Evolutionary conservation across 2,888 invertebrate genomes (phyloP).

Genomic region (Aphodius sticticus): DNA sequence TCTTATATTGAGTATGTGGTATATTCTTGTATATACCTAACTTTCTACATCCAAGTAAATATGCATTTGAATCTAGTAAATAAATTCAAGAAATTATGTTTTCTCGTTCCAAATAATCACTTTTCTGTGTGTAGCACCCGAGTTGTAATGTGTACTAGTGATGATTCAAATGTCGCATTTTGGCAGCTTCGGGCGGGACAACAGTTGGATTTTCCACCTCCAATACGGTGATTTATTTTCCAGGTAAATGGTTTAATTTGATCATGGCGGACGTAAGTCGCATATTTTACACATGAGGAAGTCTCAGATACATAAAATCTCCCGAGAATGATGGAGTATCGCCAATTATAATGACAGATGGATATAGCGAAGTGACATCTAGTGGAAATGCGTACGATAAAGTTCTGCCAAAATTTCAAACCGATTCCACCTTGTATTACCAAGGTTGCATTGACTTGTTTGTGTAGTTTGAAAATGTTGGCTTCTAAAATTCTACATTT

Average conservation of each 20-base stretch:
- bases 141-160: no score
- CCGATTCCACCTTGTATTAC: neutral
- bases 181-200: neutral
- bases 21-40: no score
- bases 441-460: neutral
- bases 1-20: no score
- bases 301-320: neutral
- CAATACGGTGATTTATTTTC: constrained; percentile 4
- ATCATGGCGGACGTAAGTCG: neutral
- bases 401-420: neutral
- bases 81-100: no score
- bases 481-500: neutral
- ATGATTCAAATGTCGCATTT: neutral
- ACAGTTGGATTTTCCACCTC: neutral
- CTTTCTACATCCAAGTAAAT: no score
- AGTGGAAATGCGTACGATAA: neutral
- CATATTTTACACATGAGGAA: neutral
- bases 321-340: neutral
- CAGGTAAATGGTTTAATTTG: constrained; percentile 4
- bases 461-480: neutral
- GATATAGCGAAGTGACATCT: neutral
- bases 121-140: no score
- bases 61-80: no score
- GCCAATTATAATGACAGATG: neutral
- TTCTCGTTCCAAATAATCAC: no score